Evolutionary conservation across 2,797 vertebrate genomes (phyloP).

Genomic region (Crenuchus spilurus): DNA sequence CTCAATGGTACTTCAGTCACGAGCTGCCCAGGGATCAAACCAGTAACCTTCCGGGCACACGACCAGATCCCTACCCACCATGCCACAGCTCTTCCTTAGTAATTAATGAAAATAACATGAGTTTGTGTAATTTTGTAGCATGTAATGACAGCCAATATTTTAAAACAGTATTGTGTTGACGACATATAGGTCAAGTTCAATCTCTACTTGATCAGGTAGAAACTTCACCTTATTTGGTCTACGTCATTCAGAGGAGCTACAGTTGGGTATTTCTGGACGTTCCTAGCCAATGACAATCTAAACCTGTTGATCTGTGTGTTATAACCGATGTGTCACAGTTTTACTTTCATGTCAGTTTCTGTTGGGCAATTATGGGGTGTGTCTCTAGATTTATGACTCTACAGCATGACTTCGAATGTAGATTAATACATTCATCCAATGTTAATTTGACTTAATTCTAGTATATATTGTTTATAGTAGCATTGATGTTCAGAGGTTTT

Average conservation of each 20-base stretch:
- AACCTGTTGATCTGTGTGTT: neutral
- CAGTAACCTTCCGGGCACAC: too few species aligned
- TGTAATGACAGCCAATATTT: too few species aligned
- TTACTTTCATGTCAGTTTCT: slow-evolving; percentile 25
- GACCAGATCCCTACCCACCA: too few species aligned
- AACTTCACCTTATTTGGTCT: neutral
- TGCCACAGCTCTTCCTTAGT: too few species aligned
- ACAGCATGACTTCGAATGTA: neutral
- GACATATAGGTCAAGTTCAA: neutral
- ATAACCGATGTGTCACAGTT: slow-evolving; percentile 13
- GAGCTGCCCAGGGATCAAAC: too few species aligned
- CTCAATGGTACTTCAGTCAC: too few species aligned
- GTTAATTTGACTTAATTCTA: too few species aligned
- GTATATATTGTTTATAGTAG: too few species aligned
- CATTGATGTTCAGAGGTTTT: too few species aligned
- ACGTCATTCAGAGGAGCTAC: neutral
- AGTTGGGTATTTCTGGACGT: neutral
- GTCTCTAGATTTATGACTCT: neutral
- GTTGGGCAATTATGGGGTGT: slow-evolving; percentile 10
- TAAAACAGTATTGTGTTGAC: too few species aligned
- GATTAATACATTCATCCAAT: neutral
- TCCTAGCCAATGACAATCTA: neutral
- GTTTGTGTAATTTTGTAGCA: too few species aligned
- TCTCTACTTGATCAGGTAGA: neutral
- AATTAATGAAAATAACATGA: too few species aligned